phyloP scores from a whole-genome alignment of 1,140 invertebrate species.

The Drosophila biarmipes region DNA sequence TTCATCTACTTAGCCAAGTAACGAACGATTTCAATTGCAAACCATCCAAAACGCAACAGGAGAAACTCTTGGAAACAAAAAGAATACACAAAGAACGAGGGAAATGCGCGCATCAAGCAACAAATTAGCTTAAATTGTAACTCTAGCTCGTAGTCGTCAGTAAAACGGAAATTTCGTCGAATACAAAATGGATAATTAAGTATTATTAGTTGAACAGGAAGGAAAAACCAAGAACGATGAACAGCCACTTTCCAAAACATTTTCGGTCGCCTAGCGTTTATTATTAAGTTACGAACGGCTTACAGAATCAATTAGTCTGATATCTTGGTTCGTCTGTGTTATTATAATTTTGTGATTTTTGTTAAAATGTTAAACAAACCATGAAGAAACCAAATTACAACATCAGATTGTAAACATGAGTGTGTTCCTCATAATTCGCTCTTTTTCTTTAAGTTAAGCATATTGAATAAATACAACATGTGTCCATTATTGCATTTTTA shows the following conservation, averaged over 20 bases:
- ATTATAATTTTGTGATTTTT: conserved; percentile 76
- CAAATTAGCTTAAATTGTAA: conserved; percentile 52
- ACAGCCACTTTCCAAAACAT: conserved; percentile 35
- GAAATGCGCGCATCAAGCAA: conserved; percentile 30
- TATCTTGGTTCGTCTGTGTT: conserved; percentile 59
- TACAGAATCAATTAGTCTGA: conserved; percentile 52
- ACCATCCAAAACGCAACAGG: conserved; percentile 39
- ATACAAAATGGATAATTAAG: conserved; percentile 36
- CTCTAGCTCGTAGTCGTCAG: conserved; percentile 48
- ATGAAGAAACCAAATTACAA: conserved; percentile 35
- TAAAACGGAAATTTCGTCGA: conserved; percentile 35
- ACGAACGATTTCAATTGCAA: conserved; percentile 60
- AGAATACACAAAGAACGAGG: conserved; percentile 5
- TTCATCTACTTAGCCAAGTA: conserved; percentile 30
- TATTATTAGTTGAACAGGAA: conserved; percentile 36
- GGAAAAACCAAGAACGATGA: conserved; percentile 7
- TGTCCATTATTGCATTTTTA: conserved; percentile 37
- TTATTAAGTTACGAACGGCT: conserved; percentile 36
- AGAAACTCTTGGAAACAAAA: conserved; percentile 15
- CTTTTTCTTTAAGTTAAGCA: conserved; percentile 36
- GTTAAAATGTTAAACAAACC: conserved; percentile 49
- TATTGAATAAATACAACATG: conserved; percentile 52
- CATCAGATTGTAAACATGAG: conserved; percentile 35
- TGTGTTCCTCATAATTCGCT: conserved; percentile 9
- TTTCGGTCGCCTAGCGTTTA: conserved; percentile 21